Percentiles rank a stretch among this genome's conserved stretches.
Evolutionary conservation across 2,797 vertebrate species (phyloP).

Genomic region (Scomberomorus guttatus): DNA sequence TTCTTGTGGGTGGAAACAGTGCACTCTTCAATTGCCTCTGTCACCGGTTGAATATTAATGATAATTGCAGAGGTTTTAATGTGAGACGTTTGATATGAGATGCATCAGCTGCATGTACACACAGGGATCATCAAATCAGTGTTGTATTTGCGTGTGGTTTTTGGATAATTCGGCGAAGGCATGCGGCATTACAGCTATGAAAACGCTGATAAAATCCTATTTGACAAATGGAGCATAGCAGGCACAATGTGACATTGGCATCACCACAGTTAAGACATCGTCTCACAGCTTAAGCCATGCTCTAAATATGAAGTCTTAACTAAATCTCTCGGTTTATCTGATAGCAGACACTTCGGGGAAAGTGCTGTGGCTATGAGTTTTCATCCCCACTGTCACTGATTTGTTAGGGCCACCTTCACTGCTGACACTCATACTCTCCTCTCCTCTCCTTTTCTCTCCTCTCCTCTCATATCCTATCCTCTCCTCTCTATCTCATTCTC

Average conservation of each 20-base stretch:
- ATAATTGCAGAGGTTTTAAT: slow-evolving; percentile 26
- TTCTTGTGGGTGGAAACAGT: slow-evolving; percentile 17
- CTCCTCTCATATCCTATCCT: slow-evolving; percentile 10
- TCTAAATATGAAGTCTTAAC: slow-evolving; percentile 87
- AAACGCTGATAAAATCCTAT: slow-evolving; percentile 78
- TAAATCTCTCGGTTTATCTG: slow-evolving; percentile 86
- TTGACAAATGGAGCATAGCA: slow-evolving; percentile 79
- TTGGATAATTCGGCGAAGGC: slow-evolving; percentile 60
- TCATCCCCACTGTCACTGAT: slow-evolving; percentile 80
- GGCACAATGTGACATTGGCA: slow-evolving; percentile 85
- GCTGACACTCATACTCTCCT: slow-evolving; percentile 70
- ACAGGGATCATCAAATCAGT: slow-evolving; percentile 49
- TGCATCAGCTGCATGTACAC: slow-evolving; percentile 22
- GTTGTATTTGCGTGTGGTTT: slow-evolving; percentile 30
- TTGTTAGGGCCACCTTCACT: slow-evolving; percentile 81
- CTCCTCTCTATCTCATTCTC: slow-evolving; percentile 35
- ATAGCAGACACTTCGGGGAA: slow-evolving; percentile 84
- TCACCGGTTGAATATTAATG: slow-evolving; percentile 30
- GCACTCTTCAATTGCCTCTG: slow-evolving; percentile 17
- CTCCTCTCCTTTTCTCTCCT: slow-evolving; percentile 23
- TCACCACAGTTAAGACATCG: slow-evolving; percentile 80
- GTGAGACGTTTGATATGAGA: slow-evolving; percentile 27
- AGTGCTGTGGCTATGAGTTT: slow-evolving; percentile 84
- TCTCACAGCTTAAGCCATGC: slow-evolving; percentile 83
- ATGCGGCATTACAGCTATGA: slow-evolving; percentile 53